These are phyloP conservation scores for Dreissena polymorpha DNA, from an alignment of 1,140 invertebrate genomes.

Conservation along the genomic window DNA sequence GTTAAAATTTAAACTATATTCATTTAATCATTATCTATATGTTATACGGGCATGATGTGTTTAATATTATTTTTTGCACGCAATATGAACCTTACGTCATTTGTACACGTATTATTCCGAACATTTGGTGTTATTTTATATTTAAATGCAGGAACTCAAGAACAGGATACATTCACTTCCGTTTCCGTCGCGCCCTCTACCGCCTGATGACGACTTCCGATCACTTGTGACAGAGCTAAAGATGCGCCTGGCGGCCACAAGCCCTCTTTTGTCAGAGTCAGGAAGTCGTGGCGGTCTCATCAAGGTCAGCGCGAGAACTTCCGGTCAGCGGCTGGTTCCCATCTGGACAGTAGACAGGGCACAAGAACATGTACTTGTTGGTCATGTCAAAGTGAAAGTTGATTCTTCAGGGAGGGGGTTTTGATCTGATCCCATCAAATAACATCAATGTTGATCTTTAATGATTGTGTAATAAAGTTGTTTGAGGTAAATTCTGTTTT, in stretches of 20 bases:
- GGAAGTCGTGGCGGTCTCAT: conserved; percentile 7
- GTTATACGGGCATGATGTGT: no score
- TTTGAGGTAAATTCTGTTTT: no score
- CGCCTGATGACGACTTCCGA: conserved; percentile 1
- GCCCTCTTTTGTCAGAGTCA: conserved; percentile 4
- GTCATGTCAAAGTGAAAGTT: conserved; percentile 20
- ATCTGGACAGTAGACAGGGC: conserved; percentile 17
- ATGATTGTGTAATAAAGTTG: no score
- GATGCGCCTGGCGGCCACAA: conserved; percentile 23
- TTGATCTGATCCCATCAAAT: no score
- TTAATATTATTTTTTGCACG: no score
- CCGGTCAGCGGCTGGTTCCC: conserved; percentile 10
- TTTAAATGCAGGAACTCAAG: conserved; percentile 9
- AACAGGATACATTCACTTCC: conserved; percentile 11
- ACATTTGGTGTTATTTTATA: no score
- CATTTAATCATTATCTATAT: no score
- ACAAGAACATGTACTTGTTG: conserved; percentile 14
- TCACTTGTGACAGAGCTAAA: conserved; percentile 24
- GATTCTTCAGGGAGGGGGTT: neutral
- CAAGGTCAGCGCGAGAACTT: neutral
- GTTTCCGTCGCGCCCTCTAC: conserved; percentile 10
- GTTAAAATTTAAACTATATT: no score
- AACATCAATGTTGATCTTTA: no score
- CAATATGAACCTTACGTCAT: no score
- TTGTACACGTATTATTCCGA: no score